Evolutionary conservation across 2,113 vertebrate species (phyloP), one percentile per base, ranked within the genome.

Genomic region (Sapajus apella): DNA sequence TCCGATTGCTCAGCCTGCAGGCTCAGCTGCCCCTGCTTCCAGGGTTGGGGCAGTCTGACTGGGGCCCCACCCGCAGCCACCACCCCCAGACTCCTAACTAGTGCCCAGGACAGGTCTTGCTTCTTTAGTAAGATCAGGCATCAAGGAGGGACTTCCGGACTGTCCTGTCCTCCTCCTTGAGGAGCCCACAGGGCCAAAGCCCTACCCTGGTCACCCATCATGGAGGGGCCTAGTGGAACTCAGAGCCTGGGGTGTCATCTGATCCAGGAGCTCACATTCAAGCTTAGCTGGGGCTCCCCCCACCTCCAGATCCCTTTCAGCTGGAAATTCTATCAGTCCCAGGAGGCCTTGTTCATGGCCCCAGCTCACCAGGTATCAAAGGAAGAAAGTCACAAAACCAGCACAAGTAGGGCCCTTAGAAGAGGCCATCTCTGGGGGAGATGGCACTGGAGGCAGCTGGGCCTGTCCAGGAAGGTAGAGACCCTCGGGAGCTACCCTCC

Each of bases 191-290:
- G n/a, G 66, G n/a, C 32, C 80, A 84, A 87, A 37, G 81, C 85
- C 70, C 56, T 95, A 91, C 83, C 56, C 80, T 76, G 75, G 77
- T 92, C 90, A 94, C 70, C 66, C 27, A 32, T 81, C 23, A 58
- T 88, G 18, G 80, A 97, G 66, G 66, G 68, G 84, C 32, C 82
- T 79, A 17, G 35, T 87, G 45, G 94, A 95, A 96, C 92, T 91
- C 85, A 76, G 86, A 98, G 87, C 80, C 77, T 17, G 37, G 90
- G 89, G 75, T 0, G 97, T 96, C 95, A 98, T 94, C 77, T 96
- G 97, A 98, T 97, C 97, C 55, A 79, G 47, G 77, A 66, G 96
- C 95, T 98, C 97, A 97, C 95, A 92, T 97, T 98, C 94, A 96
- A 84, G 45, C 66, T 94, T 82, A 32, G 50, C 81, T 66, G 84